phyloP scores from a whole-genome alignment of 2,797 vertebrate genomes.

The Gorsachius magnificus region DNA sequence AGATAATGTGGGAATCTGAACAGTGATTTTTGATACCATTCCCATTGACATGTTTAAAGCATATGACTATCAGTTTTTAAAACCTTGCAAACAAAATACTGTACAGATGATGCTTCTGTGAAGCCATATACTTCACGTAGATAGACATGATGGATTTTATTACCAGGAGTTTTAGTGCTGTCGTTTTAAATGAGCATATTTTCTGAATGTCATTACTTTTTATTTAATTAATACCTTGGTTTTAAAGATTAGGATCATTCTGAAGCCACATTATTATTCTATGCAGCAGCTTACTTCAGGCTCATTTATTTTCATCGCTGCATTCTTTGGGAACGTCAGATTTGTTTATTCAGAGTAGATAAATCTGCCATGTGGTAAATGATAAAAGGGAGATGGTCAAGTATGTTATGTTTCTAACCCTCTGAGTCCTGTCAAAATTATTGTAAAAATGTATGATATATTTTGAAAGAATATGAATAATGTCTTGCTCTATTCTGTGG shows the following conservation, averaged over 20 bases:
- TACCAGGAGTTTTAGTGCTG: background rate
- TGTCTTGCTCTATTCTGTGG: conserved; percentile 24
- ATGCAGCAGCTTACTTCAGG: background rate
- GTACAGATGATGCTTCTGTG: background rate
- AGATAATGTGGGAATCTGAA: background rate
- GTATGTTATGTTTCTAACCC: conserved; percentile 39
- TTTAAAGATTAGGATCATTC: conserved; percentile 18
- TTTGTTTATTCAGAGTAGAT: conserved; percentile 54
- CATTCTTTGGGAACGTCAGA: background rate
- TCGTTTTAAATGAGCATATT: background rate
- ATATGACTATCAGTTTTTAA: background rate
- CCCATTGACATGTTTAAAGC: background rate
- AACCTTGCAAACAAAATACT: conserved; percentile 22
- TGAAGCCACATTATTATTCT: conserved; percentile 41
- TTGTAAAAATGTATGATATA: conserved; percentile 49
- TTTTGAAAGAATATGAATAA: conserved; percentile 40
- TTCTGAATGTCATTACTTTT: conserved; percentile 19
- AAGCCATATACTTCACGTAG: background rate
- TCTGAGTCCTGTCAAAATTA: conserved; percentile 50
- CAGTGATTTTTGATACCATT: background rate
- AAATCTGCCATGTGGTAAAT: conserved; percentile 31
- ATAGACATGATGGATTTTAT: background rate
- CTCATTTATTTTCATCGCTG: conserved; percentile 44
- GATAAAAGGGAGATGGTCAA: conserved; percentile 23
- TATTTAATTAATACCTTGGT: conserved; percentile 42